Conservation (phyloP, 2,113 vertebrate genomes). For the Dipodomys stephensi region DNA sequence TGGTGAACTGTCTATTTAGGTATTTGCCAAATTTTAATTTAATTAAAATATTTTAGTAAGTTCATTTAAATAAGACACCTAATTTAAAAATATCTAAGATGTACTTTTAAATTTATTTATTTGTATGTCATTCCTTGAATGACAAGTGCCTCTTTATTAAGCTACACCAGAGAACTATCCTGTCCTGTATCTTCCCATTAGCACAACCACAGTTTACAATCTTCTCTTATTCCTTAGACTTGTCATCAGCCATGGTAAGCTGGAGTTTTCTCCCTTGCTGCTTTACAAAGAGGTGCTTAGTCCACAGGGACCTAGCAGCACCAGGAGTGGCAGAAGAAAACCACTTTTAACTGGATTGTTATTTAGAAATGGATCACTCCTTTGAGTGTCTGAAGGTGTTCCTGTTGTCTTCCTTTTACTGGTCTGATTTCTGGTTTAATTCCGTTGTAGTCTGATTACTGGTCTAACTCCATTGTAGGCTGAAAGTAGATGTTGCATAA, state of each 20-base stretch:
- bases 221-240: not conserved
- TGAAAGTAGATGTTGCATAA: not conserved
- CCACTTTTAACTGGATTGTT: not conserved
- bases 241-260: not conserved
- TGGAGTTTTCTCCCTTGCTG: too few species aligned
- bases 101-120: not conserved
- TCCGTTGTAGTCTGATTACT: not conserved
- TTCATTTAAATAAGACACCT: not conserved
- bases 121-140: not conserved
- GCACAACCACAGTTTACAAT: too few species aligned
- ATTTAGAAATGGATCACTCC: not conserved
- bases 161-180: not conserved
- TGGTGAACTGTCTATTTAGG: not conserved
- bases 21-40: not conserved
- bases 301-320: not conserved
- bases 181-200: not conserved
- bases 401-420: not conserved
- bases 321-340: not conserved
- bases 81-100: not conserved
- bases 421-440: not conserved
- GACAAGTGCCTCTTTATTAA: not conserved
- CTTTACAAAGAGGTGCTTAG: not conserved
- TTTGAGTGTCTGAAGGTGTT: not conserved
- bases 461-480: not conserved
- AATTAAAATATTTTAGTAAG: not conserved